Base-by-base conservation (phyloP, 2,888 invertebrate genomes). In the Oscheius sp. region DNA sequence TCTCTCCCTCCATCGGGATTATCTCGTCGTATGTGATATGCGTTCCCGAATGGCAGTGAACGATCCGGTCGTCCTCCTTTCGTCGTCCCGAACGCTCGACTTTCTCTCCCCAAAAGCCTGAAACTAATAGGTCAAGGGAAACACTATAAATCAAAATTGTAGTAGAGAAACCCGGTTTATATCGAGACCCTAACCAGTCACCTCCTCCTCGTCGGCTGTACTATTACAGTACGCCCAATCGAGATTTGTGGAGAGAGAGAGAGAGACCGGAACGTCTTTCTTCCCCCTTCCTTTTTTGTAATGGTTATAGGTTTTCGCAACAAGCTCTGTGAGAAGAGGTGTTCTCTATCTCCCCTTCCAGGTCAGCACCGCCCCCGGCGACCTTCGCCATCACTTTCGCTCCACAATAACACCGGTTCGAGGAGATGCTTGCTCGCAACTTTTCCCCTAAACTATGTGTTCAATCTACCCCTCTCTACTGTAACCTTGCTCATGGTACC, bases 371-470 rank as follows among this genome's bases (percentile, higher is more conserved):
- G 32, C 55, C 55, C 32, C 51, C 53, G 53, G 42, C 68, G 55
- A 51, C 68, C 68, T 55, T 53, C 68, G 9, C 37, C 66, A 33
- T 66, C 68, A 68, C 68, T 68, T 68, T 68, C 68, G 68, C 68
- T 35, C 68, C 68, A 68, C 68, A 53, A 68, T 53, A 55, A 68
- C 55, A 50, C 47, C 63, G 48, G 47, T 63, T 63, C 48, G 21
- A 42, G n/a, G 35, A 32, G 13, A 60, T 29, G 5, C 7, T 42
- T 5, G 4, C 42, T 7, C 42, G 4, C 3, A 42, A 42, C 42
- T 42, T 42, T 42, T 42, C 0, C 42, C 42, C 42, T 42, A 21
- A 21, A 21, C 21, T 21, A 21, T 21, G 21, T 21, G 21, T 21
- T 21, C 21, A 21, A 21, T 21, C 21, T 21, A 21, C 21, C 21